phyloP scores from a whole-genome alignment of 1,140 invertebrate species.

The Odontomachus brunneus region DNA sequence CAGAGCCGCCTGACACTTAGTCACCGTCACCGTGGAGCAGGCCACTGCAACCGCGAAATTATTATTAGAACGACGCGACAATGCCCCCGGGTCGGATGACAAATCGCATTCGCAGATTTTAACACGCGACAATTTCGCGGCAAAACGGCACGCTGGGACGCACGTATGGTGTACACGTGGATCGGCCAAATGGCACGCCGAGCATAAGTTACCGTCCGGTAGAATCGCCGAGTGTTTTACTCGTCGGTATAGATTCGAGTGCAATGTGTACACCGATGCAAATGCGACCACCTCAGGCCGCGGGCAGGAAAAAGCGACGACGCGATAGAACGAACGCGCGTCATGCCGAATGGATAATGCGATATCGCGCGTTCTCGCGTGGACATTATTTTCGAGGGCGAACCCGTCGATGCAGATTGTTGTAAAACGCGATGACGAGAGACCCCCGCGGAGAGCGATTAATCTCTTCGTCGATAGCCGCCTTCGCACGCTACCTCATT shows the following conservation, averaged over 20 bases:
- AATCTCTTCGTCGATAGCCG: conserved; percentile 17
- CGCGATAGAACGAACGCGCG: no score
- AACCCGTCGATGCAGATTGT: conserved; percentile 25
- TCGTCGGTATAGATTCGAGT: background rate
- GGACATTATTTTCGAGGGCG: conserved; percentile 17
- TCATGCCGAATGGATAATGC: background rate
- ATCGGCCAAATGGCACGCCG: background rate
- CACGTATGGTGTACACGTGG: background rate
- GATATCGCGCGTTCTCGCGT: conserved; percentile 12
- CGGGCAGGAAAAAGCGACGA: conserved; percentile 3
- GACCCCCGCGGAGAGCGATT: conserved; percentile 36
- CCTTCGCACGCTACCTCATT: background rate
- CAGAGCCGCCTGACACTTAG: conserved; percentile 95
- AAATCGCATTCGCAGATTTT: conserved; percentile 49
- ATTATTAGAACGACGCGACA: conserved; percentile 60
- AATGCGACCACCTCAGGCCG: background rate
- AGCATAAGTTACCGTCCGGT: conserved; percentile 19
- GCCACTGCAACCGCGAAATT: conserved; percentile 91
- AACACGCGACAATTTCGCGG: conserved; percentile 8
- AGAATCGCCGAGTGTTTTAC: conserved; percentile 6
- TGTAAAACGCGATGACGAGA: conserved; percentile 20
- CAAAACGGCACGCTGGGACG: conserved; percentile 25
- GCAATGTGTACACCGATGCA: background rate
- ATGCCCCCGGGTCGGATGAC: conserved; percentile 28
- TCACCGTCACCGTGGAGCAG: conserved; percentile 95